Conservation (phyloP, 2,797 vertebrate species). For the Vipera ursinii region DNA sequence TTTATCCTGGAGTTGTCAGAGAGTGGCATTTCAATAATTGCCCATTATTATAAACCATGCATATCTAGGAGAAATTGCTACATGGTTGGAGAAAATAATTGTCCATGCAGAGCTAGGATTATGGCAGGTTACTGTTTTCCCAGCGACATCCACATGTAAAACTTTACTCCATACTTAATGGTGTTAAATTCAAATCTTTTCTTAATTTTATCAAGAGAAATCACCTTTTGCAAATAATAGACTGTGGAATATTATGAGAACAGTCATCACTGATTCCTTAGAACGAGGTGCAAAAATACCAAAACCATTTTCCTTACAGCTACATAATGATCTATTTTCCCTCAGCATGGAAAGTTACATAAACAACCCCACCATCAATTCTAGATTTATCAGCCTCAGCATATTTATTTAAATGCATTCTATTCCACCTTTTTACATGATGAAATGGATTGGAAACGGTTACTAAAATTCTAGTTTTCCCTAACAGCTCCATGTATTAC, state of each 20-base stretch:
- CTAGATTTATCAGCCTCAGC: background rate
- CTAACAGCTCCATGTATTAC: background rate
- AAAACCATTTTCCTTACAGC: background rate
- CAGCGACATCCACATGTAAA: constrained; percentile 30
- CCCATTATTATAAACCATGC: constrained; percentile 28
- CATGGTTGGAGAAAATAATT: constrained; percentile 43
- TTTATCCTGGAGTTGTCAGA: background rate
- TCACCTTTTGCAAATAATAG: constrained; percentile 39
- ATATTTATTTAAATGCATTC: background rate
- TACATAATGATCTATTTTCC: background rate
- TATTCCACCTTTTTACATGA: background rate
- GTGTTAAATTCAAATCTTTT: constrained; percentile 38
- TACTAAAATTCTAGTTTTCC: background rate
- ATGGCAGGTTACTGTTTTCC: constrained; percentile 33
- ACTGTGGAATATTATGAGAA: constrained; percentile 9
- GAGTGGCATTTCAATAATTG: constrained; percentile 25
- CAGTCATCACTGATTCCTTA: background rate
- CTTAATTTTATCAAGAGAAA: constrained; percentile 47
- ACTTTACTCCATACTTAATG: constrained; percentile 33
- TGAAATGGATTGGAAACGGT: background rate
- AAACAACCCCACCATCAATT: background rate
- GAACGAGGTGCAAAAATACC: background rate
- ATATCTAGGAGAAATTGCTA: constrained; percentile 44
- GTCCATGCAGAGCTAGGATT: background rate
- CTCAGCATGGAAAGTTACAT: background rate